These are phyloP conservation scores for Nephrotoma flavescens DNA, from an alignment of 2,888 invertebrate species.

Conservation along the genomic window DNA sequence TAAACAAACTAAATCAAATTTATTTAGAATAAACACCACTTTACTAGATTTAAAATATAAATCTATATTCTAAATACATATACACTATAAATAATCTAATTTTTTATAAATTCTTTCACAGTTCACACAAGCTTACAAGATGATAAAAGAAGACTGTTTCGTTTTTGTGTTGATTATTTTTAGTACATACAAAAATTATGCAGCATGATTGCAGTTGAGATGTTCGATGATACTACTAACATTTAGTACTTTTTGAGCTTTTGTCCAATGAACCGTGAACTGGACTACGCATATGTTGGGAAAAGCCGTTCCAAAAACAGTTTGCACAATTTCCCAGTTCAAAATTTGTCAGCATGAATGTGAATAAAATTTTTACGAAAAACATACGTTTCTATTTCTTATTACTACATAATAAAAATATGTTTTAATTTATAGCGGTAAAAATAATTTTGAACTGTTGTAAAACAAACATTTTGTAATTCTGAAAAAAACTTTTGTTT, in stretches of 20 bases:
- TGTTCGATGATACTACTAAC: background rate
- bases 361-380: too few species aligned
- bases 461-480: too few species aligned
- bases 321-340: too few species aligned
- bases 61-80: background rate
- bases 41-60: background rate
- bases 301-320: too few species aligned
- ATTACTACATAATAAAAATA: too few species aligned
- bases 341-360: too few species aligned
- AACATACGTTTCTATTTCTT: too few species aligned
- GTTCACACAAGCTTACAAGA: background rate
- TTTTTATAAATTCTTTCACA: background rate
- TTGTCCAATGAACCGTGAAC: too few species aligned
- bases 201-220: background rate
- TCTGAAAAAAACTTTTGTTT: too few species aligned
- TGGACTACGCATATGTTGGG: too few species aligned
- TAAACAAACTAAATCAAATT: background rate
- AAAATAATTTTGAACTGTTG: too few species aligned
- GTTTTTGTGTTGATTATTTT: background rate
- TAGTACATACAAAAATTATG: background rate
- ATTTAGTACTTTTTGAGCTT: background rate
- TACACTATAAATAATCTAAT: background rate
- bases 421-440: too few species aligned
- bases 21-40: background rate
- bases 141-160: background rate